These are phyloP conservation scores for Neodon shergylaensis DNA, from an alignment of 2,113 vertebrate genomes.

Conservation along the genomic window DNA sequence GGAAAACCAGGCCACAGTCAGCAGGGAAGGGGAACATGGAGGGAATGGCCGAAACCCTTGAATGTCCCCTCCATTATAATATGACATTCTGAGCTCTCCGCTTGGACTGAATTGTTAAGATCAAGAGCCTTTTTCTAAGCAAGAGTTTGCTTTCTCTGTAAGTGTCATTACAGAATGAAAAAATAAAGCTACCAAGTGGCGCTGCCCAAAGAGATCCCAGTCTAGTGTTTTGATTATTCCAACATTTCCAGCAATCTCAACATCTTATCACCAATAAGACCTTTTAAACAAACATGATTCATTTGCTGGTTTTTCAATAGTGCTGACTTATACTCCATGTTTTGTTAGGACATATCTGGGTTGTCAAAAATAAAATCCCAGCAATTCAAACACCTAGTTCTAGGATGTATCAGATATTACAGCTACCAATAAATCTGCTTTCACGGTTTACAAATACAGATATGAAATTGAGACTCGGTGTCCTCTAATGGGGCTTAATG, in stretches of 20 bases:
- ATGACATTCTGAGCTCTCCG: not conserved
- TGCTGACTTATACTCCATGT: not conserved
- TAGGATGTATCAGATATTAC: not conserved
- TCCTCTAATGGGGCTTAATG: not conserved
- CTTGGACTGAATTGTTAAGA: not conserved
- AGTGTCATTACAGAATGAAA: not conserved
- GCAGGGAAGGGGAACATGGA: not conserved
- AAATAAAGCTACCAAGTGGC: not conserved
- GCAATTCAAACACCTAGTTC: not conserved
- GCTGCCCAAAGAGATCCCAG: not conserved
- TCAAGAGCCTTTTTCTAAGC: not conserved
- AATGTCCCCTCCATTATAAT: not conserved
- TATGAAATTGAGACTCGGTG: not conserved
- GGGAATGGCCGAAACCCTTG: not conserved
- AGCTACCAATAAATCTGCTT: not conserved
- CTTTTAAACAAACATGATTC: not conserved
- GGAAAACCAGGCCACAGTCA: not conserved
- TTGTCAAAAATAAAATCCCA: not conserved
- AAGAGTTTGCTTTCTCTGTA: not conserved
- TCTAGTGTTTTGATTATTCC: not conserved
- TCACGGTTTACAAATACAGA: not conserved
- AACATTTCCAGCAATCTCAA: not conserved
- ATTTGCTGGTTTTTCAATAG: not conserved
- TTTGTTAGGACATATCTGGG: not conserved
- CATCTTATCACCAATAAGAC: not conserved